Percentiles rank a stretch among this genome's conserved stretches.
phyloP scores from a whole-genome alignment of 2,113 vertebrate genomes.

The Antidorcas marsupialis region DNA sequence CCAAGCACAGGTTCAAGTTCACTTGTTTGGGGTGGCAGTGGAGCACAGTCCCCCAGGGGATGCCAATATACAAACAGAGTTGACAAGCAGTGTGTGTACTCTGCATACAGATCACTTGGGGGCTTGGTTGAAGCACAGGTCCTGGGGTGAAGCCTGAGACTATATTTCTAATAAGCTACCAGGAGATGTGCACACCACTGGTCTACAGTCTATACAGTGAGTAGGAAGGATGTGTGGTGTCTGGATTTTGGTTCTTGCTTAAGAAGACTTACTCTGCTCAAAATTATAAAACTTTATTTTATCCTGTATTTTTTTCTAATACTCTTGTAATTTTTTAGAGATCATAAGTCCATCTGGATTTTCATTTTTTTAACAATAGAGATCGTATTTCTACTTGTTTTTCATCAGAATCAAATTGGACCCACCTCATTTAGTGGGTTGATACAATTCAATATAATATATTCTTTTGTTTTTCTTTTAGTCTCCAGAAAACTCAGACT shows the following conservation, averaged over 20 bases:
- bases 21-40: neutral
- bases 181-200: neutral
- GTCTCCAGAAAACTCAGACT: neutral
- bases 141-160: neutral
- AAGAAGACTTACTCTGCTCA: neutral
- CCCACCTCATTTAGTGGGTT: neutral
- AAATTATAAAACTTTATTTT: neutral
- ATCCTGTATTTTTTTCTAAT: neutral
- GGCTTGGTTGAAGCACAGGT: neutral
- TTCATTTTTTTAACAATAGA: neutral
- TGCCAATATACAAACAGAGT: neutral
- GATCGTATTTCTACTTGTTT: neutral
- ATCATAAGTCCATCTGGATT: neutral
- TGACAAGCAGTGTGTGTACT: neutral
- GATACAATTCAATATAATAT: neutral
- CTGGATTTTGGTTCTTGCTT: neutral
- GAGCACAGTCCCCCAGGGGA: neutral
- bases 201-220: neutral
- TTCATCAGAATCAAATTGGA: neutral
- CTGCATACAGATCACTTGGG: neutral
- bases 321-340: neutral
- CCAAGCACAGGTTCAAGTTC: neutral
- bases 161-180: neutral
- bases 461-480: neutral
- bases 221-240: neutral